These are phyloP conservation scores for Gasterosteus aculeatus DNA, from an alignment of 2,113 vertebrate genomes.

Conservation along the genomic window DNA sequence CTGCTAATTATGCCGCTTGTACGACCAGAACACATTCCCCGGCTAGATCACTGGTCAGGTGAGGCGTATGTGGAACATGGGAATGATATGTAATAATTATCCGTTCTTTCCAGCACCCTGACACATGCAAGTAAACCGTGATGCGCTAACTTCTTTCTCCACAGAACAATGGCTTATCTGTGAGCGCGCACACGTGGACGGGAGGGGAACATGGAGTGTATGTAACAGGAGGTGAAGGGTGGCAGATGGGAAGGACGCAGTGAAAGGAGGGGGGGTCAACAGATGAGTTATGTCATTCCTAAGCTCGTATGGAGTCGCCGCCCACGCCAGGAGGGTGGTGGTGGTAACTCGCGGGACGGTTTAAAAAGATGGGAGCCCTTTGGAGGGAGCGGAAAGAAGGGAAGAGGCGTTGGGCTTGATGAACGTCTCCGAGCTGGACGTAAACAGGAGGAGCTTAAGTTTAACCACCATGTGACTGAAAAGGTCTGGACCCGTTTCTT, in stretches of 20 bases:
- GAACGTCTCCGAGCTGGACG: conserved; percentile 30
- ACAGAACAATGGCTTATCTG: conserved; percentile 38
- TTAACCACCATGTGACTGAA: neutral
- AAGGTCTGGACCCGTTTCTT: neutral
- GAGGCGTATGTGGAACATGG: conserved; percentile 22
- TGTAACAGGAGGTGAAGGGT: conserved; percentile 12
- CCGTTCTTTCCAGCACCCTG: neutral
- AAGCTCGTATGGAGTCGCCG: conserved; percentile 50
- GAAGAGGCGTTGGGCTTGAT: conserved; percentile 44
- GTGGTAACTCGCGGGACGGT: conserved; percentile 42
- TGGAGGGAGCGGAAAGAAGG: conserved; percentile 4
- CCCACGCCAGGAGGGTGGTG: conserved; percentile 39
- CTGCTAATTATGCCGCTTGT: conserved; percentile 26
- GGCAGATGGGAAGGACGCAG: conserved; percentile 6
- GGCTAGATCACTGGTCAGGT: conserved; percentile 17
- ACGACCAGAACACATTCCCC: neutral
- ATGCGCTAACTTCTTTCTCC: conserved; percentile 11
- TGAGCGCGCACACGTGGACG: conserved; percentile 19
- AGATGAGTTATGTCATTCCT: conserved; percentile 72
- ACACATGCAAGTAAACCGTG: conserved; percentile 5
- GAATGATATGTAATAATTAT: conserved; percentile 21
- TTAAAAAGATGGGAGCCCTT: conserved; percentile 29
- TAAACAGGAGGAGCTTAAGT: conserved; percentile 8
- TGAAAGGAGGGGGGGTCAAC: conserved; percentile 12
- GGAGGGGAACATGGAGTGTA: conserved; percentile 4